Evolutionary conservation across 2,888 invertebrate species (phyloP).

Genomic region (Ornithoptera priamus): DNA sequence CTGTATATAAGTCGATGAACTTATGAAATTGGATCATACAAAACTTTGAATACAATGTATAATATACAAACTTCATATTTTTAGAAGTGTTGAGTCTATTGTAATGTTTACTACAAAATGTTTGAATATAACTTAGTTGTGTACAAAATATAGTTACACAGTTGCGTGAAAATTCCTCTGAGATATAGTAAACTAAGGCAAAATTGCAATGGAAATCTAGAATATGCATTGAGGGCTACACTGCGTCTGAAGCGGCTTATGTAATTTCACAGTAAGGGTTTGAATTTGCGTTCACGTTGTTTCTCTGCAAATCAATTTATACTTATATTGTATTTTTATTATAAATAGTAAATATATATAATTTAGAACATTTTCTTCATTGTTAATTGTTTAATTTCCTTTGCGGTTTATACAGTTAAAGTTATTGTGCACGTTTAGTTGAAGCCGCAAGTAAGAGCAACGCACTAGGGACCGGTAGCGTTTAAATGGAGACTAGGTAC

Average conservation of each 20-base stretch:
- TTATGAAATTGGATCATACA: neutral
- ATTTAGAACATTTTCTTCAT: too few species aligned
- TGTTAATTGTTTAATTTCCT: too few species aligned
- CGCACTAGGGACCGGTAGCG: neutral
- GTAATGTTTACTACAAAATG: too few species aligned
- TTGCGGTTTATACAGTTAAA: too few species aligned
- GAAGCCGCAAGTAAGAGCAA: neutral
- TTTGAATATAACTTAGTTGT: neutral
- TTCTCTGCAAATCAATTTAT: too few species aligned
- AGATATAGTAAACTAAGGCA: neutral
- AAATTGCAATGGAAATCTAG: neutral
- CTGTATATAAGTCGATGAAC: neutral
- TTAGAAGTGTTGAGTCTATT: too few species aligned
- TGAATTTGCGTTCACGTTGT: too few species aligned
- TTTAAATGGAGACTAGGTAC: constrained; percentile 7
- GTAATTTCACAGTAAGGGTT: neutral
- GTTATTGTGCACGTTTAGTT: neutral
- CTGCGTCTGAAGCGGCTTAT: neutral
- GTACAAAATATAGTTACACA: too few species aligned
- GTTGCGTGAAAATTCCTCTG: neutral
- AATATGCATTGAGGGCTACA: neutral
- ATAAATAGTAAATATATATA: too few species aligned
- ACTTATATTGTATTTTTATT: too few species aligned
- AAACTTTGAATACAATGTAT: neutral
- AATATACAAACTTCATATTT: neutral